Percentiles rank a stretch among this genome's conserved stretches.
Conservation (phyloP, 2,888 invertebrate species). For the Plebejus argus region DNA sequence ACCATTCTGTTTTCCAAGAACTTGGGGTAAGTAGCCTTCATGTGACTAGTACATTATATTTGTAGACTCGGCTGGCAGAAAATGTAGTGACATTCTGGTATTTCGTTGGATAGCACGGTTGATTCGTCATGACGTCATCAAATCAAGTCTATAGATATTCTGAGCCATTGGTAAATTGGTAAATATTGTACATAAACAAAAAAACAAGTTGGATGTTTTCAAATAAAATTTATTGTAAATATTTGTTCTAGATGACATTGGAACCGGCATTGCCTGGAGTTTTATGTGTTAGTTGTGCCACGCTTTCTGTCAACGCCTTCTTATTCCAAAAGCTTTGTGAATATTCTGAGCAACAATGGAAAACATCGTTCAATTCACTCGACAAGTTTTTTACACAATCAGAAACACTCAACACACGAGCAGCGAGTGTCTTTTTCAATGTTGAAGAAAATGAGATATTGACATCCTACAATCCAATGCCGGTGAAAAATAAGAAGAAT, state of each 20-base stretch:
- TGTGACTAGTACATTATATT: neutral
- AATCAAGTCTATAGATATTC: neutral
- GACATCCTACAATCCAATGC: slow-evolving; percentile 51
- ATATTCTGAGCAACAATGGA: slow-evolving; percentile 57
- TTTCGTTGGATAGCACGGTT: neutral
- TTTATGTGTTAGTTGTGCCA: slow-evolving; percentile 59
- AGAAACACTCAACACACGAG: slow-evolving; percentile 45
- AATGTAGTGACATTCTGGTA: too few species aligned
- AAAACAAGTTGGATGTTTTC: neutral
- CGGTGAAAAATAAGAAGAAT: slow-evolving; percentile 49
- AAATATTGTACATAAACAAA: too few species aligned
- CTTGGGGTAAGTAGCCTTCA: slow-evolving; percentile 1
- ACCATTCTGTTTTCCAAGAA: neutral
- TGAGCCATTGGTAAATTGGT: too few species aligned
- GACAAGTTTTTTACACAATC: slow-evolving; percentile 49
- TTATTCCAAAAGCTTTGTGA: slow-evolving; percentile 57
- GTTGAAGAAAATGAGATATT: slow-evolving; percentile 54
- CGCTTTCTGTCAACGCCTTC: slow-evolving; percentile 54
- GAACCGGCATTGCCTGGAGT: slow-evolving; percentile 58
- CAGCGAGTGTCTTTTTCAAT: slow-evolving; percentile 53
- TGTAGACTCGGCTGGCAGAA: neutral
- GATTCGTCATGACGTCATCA: neutral
- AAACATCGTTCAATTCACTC: slow-evolving; percentile 48
- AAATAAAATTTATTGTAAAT: neutral
- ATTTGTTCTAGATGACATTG: slow-evolving; percentile 49